Evolutionary conservation across 2,797 vertebrate genomes (phyloP).

Genomic region (Limnodromus scolopaceus): DNA sequence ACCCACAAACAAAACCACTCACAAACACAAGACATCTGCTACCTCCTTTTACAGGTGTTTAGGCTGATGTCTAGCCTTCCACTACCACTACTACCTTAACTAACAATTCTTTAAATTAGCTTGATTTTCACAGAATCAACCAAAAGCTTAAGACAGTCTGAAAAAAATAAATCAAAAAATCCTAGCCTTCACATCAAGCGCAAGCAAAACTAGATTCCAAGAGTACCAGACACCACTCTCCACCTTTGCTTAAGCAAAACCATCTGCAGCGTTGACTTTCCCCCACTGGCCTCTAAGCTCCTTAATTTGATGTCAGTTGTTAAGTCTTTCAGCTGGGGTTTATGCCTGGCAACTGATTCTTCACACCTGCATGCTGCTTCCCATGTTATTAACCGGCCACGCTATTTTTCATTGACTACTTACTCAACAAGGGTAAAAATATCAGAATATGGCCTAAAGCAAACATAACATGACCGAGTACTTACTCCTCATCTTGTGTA

Average conservation of each 20-base stretch:
- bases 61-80: background rate
- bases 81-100: background rate
- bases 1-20: background rate
- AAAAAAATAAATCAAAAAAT: background rate
- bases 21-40: background rate
- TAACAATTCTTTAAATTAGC: background rate
- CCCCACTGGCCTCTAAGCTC: background rate
- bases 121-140: background rate
- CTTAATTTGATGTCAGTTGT: background rate
- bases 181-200: fast-evolving
- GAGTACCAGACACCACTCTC: fast-evolving
- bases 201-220: background rate
- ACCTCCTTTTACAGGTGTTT: fast-evolving
- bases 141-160: background rate
- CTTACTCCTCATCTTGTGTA: background rate
- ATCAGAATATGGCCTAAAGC: background rate
- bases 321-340: background rate
- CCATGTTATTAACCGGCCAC: background rate
- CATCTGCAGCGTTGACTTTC: fast-evolving
- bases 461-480: background rate
- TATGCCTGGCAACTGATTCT: background rate
- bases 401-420: background rate
- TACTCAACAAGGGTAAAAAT: background rate
- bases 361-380: background rate
- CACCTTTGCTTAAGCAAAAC: background rate